Conservation (phyloP, 2,797 vertebrate species). For the Vespertilio murinus region DNA sequence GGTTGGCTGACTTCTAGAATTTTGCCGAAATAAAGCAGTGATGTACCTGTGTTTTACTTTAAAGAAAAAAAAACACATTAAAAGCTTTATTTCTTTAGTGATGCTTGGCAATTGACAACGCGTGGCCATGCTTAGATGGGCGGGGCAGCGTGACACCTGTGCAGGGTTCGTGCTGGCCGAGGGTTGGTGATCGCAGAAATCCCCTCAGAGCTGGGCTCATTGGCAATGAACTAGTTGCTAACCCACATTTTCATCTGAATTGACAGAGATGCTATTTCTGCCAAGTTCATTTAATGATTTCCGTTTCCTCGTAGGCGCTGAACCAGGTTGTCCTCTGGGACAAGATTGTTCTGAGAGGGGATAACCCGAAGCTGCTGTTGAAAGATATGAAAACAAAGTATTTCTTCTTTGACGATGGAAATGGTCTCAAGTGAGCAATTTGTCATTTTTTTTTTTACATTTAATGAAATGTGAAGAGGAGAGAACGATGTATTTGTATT, state of each 20-base stretch:
- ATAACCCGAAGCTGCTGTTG: conserved; percentile 92
- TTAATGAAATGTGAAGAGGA: not conserved
- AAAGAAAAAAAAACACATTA: not conserved
- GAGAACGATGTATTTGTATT: not conserved
- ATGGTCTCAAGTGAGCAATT: conserved; percentile 93
- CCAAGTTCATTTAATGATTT: conserved; percentile 57
- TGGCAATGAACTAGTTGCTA: too few species aligned
- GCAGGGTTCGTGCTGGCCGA: too few species aligned
- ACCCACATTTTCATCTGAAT: too few species aligned
- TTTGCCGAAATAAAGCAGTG: not conserved
- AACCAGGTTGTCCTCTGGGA: conserved; percentile 99
- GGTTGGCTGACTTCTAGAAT: not conserved
- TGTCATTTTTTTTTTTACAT: conserved; percentile 27
- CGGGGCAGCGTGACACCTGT: not conserved
- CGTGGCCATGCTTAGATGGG: not conserved
- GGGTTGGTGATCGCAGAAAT: too few species aligned
- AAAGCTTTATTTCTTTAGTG: not conserved
- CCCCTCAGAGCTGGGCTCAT: too few species aligned
- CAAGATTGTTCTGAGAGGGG: conserved; percentile 95
- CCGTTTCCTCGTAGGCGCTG: conserved; percentile 87
- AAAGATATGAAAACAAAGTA: conserved; percentile 98
- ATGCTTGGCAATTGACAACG: not conserved
- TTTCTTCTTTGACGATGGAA: conserved; percentile 99
- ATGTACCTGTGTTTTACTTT: not conserved
- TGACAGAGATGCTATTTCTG: not conserved